Evolutionary conservation across 2,113 vertebrate species (phyloP).

Genomic region (Scomber scombrus): DNA sequence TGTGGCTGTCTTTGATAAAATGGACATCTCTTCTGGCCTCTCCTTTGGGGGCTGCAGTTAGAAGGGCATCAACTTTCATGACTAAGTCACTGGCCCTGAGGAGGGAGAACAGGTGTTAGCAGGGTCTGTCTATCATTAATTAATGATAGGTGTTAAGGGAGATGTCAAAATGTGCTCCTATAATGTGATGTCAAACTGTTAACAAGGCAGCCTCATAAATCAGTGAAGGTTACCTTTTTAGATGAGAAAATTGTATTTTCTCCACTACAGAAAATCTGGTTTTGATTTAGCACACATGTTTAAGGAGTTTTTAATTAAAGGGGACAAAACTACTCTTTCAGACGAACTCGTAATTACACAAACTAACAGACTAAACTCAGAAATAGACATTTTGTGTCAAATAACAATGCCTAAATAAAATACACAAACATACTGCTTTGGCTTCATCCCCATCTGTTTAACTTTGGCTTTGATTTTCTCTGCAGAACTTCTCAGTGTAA

Average conservation of each 20-base stretch:
- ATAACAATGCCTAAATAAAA: constrained; percentile 30
- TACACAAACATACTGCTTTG: constrained; percentile 79
- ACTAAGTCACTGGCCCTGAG: constrained; percentile 90
- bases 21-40: constrained; percentile 85
- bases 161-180: constrained; percentile 27
- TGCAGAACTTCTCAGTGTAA: constrained; percentile 87
- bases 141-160: constrained; percentile 23
- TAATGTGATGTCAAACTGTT: constrained; percentile 36
- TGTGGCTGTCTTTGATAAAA: constrained; percentile 89
- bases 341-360: no score
- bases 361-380: no score
- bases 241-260: background rate
- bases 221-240: background rate
- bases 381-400: background rate
- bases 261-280: background rate
- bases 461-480: constrained; percentile 91
- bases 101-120: constrained; percentile 29
- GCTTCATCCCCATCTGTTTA: constrained; percentile 87
- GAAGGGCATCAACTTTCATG: constrained; percentile 94
- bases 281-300: background rate
- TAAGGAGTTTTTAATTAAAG: no score
- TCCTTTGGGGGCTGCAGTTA: constrained; percentile 88
- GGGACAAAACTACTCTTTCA: no score
- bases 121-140: constrained; percentile 48
- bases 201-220: constrained; percentile 29